Conservation (phyloP, 2,797 vertebrate genomes). For the Enteromius argenteus region DNA sequence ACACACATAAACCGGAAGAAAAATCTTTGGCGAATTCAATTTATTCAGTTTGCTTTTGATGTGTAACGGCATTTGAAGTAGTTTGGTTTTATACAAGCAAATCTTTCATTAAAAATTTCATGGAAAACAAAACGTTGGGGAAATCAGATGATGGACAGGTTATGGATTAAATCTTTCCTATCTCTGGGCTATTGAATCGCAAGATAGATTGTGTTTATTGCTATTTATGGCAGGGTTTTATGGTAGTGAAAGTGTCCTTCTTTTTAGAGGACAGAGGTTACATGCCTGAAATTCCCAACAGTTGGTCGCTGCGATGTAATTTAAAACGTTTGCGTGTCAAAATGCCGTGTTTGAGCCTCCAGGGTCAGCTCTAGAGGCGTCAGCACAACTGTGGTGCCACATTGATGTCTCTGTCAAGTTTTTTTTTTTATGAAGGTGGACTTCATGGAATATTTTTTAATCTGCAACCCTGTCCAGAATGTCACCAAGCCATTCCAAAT, state of each 20-base stretch:
- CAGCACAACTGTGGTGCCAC: conserved; percentile 24
- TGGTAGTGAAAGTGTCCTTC: background rate
- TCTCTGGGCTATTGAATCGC: background rate
- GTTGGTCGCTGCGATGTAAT: conserved; percentile 56
- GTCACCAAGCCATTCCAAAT: conserved; percentile 19
- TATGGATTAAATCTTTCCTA: conserved; percentile 43
- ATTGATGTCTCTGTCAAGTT: background rate
- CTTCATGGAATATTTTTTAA: conserved; percentile 8
- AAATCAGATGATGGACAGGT: conserved; percentile 53
- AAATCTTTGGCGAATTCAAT: background rate
- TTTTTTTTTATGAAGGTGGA: conserved; percentile 11
- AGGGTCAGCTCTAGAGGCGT: conserved; percentile 5
- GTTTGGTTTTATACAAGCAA: conserved; percentile 22
- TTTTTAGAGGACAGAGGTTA: conserved; percentile 42
- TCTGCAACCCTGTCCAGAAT: conserved; percentile 11
- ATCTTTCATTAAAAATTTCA: conserved; percentile 20
- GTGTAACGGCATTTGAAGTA: conserved; percentile 9
- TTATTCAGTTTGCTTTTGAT: conserved; percentile 27
- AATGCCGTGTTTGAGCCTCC: background rate
- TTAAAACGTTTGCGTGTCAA: conserved; percentile 43
- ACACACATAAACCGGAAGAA: background rate
- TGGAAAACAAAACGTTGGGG: conserved; percentile 9
- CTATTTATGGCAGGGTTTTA: conserved; percentile 5
- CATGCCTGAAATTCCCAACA: conserved; percentile 55
- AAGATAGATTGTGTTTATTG: background rate